Evolutionary conservation across 1,140 invertebrate genomes (phyloP), one percentile per base, ranked within the genome.

Genomic region (Maconellicoccus hirsutus): DNA sequence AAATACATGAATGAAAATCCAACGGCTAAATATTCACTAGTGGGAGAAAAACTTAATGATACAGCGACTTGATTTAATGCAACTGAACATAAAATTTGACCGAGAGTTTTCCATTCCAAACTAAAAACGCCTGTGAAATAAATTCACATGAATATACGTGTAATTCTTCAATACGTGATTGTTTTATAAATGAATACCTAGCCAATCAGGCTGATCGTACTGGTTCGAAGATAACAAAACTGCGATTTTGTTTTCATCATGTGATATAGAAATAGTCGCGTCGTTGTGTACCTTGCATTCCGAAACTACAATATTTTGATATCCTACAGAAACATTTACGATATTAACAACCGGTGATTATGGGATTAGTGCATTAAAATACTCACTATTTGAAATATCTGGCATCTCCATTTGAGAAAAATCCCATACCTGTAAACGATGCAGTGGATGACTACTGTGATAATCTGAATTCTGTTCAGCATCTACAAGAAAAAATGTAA

Each of bases 281-380:
- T 93, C 91, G 77, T 93, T 94, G 75, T 92, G 90, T 59, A 94
- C 90, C 77, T 88, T 90, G 78, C 91, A 93, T 77, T 90, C 85
- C 38, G 83, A 82, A 2, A 93, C 90, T 8, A 94, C 86, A 42
- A 94, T 79, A 78, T 93, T 93, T 73, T 86, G 86, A 69, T 85
- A 79, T 75, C 84, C 88, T 91, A 75, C 12, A 84, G 82, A 73
- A 63, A 76, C 29, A 33, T 33, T 33, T 3, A 33, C 12, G 29
- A 73, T 70, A 29, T 70, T 4, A 70, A 70, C 26, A 2, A 52
- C 22, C 23, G 16, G 12, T 59, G 10, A 69, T 12, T n/a, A 52
- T 52, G n/a, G 42, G 42, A 52, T 14, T 12, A 69, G 63, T 12
- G 21, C n/a, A n/a, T n/a, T n/a, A n/a, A 70, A 70, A 70, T 25